A percentile compares a stretch with the other conserved stretches of the same genome.
Evolutionary conservation across 2,113 vertebrate genomes (phyloP).

Genomic region (Rissa tridactyla): DNA sequence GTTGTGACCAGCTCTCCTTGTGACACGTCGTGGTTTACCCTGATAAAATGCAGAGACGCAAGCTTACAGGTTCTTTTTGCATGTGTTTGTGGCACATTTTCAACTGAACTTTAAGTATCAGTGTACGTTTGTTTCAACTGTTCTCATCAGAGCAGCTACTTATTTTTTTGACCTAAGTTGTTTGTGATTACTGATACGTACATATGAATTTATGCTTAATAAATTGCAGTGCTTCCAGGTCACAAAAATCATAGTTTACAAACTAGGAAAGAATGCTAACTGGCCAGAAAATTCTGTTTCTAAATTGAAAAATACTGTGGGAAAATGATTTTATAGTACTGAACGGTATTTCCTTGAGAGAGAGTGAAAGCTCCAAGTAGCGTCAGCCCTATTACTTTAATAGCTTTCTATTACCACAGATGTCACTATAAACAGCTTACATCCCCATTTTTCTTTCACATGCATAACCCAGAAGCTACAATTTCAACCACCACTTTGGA

Average conservation of each 20-base stretch:
- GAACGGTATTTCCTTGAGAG: background rate
- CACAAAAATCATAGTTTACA: background rate
- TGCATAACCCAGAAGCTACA: background rate
- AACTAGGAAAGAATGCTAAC: background rate
- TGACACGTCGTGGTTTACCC: fast-evolving
- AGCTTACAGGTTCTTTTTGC: background rate
- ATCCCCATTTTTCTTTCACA: background rate
- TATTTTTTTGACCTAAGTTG: background rate
- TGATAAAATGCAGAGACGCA: background rate
- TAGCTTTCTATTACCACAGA: background rate
- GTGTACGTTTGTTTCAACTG: background rate
- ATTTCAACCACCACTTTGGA: background rate
- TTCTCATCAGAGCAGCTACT: background rate
- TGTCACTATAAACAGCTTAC: background rate
- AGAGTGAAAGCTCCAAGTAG: background rate
- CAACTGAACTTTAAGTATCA: background rate
- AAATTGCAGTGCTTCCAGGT: background rate
- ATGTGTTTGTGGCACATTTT: background rate
- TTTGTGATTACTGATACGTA: background rate
- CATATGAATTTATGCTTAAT: background rate
- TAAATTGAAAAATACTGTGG: background rate
- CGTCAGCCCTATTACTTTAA: background rate
- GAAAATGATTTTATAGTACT: background rate
- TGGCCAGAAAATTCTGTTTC: background rate
- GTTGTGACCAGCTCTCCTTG: background rate